These are phyloP conservation scores for Drosophila setosimentum DNA, from an alignment of 2,888 invertebrate genomes.

Conservation along the genomic window DNA sequence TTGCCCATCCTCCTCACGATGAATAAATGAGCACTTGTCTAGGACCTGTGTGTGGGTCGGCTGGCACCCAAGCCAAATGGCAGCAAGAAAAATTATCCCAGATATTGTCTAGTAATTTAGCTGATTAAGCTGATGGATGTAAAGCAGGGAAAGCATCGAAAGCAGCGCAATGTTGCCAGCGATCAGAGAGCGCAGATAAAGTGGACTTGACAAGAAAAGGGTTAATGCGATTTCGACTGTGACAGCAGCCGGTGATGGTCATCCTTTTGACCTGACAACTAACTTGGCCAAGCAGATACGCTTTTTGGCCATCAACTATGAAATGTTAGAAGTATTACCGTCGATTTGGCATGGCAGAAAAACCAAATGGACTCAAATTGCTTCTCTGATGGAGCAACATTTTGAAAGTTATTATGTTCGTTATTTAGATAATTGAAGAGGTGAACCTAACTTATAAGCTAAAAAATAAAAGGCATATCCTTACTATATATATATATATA, in stretches of 20 bases:
- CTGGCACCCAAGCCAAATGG: conserved; percentile 62
- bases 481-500: not conserved
- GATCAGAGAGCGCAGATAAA: conserved; percentile 64
- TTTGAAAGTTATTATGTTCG: not conserved
- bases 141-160: conserved; percentile 61
- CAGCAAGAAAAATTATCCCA: conserved; percentile 80
- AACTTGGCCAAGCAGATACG: conserved; percentile 9
- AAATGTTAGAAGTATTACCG: conserved; percentile 1
- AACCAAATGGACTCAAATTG: not conserved
- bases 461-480: not conserved
- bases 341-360: not conserved
- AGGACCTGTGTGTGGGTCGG: conserved; percentile 39
- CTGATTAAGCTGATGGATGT: conserved; percentile 81
- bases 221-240: conserved; percentile 77
- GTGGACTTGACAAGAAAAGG: conserved; percentile 66
- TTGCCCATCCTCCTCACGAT: conserved; percentile 61
- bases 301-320: conserved; percentile 2
- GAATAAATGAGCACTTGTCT: conserved; percentile 80
- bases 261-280: conserved; percentile 21
- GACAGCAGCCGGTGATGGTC: conserved; percentile 59
- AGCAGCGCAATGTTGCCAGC: conserved; percentile 65
- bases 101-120: conserved; percentile 81
- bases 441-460: not conserved
- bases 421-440: not conserved
- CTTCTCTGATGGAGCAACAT: not conserved